These are phyloP conservation scores for Eclectus roratus DNA, from an alignment of 2,113 vertebrate species.

Conservation along the genomic window DNA sequence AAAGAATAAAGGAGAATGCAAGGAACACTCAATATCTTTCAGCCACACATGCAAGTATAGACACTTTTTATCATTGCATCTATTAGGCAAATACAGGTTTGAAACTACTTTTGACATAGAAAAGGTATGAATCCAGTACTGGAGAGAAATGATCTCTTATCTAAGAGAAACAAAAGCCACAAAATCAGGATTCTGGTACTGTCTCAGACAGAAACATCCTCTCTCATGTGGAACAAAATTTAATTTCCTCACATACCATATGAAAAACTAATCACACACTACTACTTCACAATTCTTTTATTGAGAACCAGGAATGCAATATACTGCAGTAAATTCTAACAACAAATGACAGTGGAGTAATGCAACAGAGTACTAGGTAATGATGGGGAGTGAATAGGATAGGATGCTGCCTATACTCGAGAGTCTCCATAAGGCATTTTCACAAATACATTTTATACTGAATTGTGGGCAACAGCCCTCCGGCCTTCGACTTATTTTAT, in stretches of 20 bases:
- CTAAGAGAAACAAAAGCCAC: neutral
- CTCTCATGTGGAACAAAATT: neutral
- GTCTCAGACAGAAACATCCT: neutral
- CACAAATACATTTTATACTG: neutral
- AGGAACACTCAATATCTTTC: neutral
- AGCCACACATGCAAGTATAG: neutral
- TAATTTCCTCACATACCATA: neutral
- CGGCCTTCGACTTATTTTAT: neutral
- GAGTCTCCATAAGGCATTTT: neutral
- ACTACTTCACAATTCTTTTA: neutral
- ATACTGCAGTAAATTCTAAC: neutral
- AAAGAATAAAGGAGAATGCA: neutral
- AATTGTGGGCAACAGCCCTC: neutral
- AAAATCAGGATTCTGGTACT: neutral
- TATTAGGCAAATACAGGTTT: neutral
- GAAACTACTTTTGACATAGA: neutral
- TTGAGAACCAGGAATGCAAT: neutral
- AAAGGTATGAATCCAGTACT: neutral
- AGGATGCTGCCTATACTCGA: neutral
- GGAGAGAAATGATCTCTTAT: neutral
- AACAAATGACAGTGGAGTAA: neutral
- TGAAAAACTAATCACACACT: neutral
- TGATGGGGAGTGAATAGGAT: neutral
- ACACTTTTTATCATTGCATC: neutral
- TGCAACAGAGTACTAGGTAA: neutral